Evolutionary conservation across 2,888 invertebrate genomes (phyloP), one percentile per base, ranked within the genome.

Genomic region (Saturnia pavonia): DNA sequence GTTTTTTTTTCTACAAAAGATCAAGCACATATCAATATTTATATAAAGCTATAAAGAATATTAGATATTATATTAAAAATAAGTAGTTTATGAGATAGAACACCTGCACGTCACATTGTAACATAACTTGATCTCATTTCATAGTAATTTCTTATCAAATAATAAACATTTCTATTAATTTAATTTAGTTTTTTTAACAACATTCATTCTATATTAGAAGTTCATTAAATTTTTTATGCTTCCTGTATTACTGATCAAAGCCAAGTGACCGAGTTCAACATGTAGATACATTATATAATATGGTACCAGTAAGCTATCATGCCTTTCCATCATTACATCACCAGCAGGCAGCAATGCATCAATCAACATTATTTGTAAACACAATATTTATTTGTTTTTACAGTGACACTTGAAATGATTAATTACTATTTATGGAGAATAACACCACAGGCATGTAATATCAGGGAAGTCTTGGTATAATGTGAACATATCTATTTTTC

Each of bases 351-450:
- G 51, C 22, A 11, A 22, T 45, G 45, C 67, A 67, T 67, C 43
- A 45, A 48, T 67, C 25, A 43, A 65, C 69, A 65, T 65, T 16
- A 65, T 34, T 40, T 65, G 19, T 65, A 65, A 65, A 19, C 65
- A 40, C 12, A n/a, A n/a, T 65, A n/a, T 65, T 63, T 7, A n/a
- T 65, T 22, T 65, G 40, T 65, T 65, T 65, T 40, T 25, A 57
- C 25, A 9, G 4, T 25, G 14, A 25, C 57, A 57, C 14, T 27
- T 27, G 14, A 25, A 54, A 54, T 22, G 7, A 54, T 9, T 54
- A 8, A 54, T 54, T 57, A 57, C 9, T 9, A 57, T 57, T 57
- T 57, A 12, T 25, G 25, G 14, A 3, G 12, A 27, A 12, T 51
- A 57, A 3, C 25, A 14, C 22, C 22, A 25, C 14, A 57, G 25